Base-by-base conservation (phyloP, 2,888 invertebrate genomes). In the Andrena camellia region DNA sequence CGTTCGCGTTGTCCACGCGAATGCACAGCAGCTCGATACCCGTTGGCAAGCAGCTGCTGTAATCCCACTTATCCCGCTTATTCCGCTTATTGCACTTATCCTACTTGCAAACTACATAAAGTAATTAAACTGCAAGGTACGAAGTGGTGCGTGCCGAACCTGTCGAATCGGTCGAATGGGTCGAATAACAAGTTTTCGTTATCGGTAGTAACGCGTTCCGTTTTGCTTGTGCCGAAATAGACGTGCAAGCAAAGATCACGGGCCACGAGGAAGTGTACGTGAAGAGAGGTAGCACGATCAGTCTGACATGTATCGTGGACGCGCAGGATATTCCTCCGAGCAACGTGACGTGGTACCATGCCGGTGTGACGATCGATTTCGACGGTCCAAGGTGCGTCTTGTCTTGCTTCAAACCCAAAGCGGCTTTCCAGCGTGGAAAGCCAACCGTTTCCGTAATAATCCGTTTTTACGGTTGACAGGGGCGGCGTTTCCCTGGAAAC, bases 401-500 rank as follows among this genome's bases (percentile, higher is more conserved):
- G 23, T 5, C 42, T 17, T 42, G 42, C 42, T 42, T 42, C 42
- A 13, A 42, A 42, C 42, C 13, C 10, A 8, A 35, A 8, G 33
- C 33, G 8, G 33, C 8, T 35, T 8, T 35, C 31, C 31, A 31
- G 6, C 10, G 35, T 8, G 10, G 35, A 35, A 35, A 2, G 10
- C 35, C 2, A 42, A 42, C 42, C 42, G 17, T 42, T 42, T 63
- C 13, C 26, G 8, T 63, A 63, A 64, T 75, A 78, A 85, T 50
- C 13, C 4, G 26, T 50, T 35, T 57, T 75, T 59, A 52, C 64
- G 52, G 74, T 80, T 35, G 74, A 96, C 83, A 95, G 97, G 50
- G 97, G 97, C 23, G 98, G 98, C 68, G 97, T 98, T 91, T 97
- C 97, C 91, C 96, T 98, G 84, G 97, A 97, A 93, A 97, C 97